Conservation (phyloP, 2,113 vertebrate species). For the Acrocephalus kingi region DNA sequence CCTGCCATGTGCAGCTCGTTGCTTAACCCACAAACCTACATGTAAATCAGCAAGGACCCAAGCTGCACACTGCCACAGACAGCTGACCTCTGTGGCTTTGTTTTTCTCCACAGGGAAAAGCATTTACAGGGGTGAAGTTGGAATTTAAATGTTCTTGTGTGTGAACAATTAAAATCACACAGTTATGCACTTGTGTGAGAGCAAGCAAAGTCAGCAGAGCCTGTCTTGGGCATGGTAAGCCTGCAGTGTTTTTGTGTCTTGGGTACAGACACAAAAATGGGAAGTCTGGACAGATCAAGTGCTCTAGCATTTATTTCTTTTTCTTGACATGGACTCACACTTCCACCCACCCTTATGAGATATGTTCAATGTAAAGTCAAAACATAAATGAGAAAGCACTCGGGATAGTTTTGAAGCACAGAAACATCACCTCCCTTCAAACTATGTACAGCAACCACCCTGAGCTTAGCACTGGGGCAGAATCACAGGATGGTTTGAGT, state of each 20-base stretch:
- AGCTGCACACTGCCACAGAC: neutral
- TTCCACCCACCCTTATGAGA: rapidly evolving
- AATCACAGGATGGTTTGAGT: neutral
- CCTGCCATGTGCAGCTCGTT: neutral
- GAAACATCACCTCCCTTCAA: neutral
- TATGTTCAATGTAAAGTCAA: neutral
- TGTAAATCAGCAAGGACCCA: neutral
- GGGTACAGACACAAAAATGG: neutral
- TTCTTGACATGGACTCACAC: rapidly evolving
- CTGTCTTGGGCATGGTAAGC: rapidly evolving
- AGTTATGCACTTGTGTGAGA: neutral
- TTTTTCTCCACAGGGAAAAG: neutral
- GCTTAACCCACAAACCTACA: neutral
- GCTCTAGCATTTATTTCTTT: neutral
- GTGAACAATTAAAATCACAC: neutral
- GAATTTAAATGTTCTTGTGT: neutral
- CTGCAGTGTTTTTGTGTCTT: neutral
- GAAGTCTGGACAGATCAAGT: neutral
- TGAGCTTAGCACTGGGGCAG: neutral
- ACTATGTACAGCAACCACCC: rapidly evolving
- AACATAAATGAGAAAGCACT: neutral
- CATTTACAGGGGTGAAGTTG: neutral
- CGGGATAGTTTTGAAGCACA: rapidly evolving
- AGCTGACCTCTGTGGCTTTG: neutral
- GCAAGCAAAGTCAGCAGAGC: neutral